phyloP scores from a whole-genome alignment of 2,888 invertebrate species.

The Eristalinus sepulchralis region DNA sequence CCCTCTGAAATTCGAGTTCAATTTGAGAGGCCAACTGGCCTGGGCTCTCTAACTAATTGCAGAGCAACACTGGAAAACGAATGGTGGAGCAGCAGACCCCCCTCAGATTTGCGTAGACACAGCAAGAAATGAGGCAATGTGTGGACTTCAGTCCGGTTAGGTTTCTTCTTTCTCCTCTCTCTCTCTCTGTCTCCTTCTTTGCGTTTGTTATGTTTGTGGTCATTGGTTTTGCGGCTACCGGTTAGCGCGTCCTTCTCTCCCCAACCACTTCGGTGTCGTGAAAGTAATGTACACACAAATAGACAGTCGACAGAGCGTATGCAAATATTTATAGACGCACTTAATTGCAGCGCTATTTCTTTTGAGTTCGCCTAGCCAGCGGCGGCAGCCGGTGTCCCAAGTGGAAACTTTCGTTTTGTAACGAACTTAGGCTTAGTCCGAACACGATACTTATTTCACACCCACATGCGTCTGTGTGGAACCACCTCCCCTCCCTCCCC shows the following conservation, averaged over 20 bases:
- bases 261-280: slow-evolving; percentile 13
- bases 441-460: slow-evolving; percentile 61
- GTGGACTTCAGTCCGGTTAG: slow-evolving; percentile 2
- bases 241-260: background rate
- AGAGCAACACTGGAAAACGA: background rate
- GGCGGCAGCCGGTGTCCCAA: background rate
- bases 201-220: slow-evolving; percentile 58
- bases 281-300: slow-evolving; percentile 49
- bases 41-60: background rate
- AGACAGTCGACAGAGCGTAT: slow-evolving; percentile 13
- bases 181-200: too few species aligned
- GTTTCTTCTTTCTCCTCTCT: background rate
- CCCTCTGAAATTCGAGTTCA: background rate
- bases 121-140: background rate
- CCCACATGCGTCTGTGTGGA: slow-evolving; percentile 35
- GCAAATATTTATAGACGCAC: slow-evolving; percentile 67
- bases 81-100: background rate
- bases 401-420: slow-evolving; percentile 41
- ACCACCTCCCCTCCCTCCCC: too few species aligned
- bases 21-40: slow-evolving; percentile 2
- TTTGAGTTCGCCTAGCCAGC: slow-evolving; percentile 13
- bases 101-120: slow-evolving; percentile 1
- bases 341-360: slow-evolving; percentile 61
- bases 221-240: slow-evolving; percentile 61
- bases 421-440: slow-evolving; percentile 23